Conservation (phyloP, 2,113 vertebrate genomes). For the Laticauda colubrina region DNA sequence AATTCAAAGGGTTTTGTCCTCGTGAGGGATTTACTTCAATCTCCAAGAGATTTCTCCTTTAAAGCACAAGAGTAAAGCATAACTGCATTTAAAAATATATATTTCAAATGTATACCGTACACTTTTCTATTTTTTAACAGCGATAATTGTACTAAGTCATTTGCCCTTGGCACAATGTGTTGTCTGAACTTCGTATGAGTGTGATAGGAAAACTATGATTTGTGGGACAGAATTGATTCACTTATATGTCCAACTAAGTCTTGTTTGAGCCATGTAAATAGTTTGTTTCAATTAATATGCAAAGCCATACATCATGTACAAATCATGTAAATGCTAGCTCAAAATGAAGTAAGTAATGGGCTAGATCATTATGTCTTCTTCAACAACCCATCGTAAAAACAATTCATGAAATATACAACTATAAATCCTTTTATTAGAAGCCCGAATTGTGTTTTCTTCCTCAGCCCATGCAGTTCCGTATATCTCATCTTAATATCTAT, state of each 20-base stretch:
- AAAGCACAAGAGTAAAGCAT: neutral
- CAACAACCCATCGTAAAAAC: neutral
- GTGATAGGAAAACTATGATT: neutral
- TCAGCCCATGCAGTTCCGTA: neutral
- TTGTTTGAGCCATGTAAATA: neutral
- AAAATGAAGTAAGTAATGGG: neutral
- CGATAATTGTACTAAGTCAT: neutral
- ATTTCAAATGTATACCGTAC: neutral
- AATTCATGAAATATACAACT: neutral
- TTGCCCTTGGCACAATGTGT: neutral
- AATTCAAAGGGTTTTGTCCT: neutral
- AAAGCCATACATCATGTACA: neutral
- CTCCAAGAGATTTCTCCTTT: neutral
- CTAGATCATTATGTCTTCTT: neutral
- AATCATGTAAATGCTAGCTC: neutral
- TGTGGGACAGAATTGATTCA: neutral
- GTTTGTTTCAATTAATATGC: neutral
- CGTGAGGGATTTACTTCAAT: neutral
- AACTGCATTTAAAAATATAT: neutral
- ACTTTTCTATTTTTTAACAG: neutral
- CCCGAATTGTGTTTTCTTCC: neutral
- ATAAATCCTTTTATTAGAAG: neutral
- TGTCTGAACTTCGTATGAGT: neutral
- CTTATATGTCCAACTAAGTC: neutral
- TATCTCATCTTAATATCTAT: neutral